phyloP scores from a whole-genome alignment of 2,113 vertebrate species.

The Theristicus caerulescens region DNA sequence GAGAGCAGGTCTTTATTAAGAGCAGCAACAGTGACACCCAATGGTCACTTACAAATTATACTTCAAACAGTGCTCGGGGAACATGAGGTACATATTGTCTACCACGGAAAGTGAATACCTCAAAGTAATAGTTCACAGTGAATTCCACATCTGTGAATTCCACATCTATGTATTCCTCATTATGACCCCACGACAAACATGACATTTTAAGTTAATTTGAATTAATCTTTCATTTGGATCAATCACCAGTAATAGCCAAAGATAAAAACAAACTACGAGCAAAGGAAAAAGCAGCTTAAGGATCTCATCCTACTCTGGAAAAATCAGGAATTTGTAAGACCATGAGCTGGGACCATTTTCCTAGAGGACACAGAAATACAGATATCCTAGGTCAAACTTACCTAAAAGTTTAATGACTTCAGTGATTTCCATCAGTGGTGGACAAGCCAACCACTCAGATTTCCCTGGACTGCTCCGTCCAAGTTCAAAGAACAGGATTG shows the following conservation, averaged over 20 bases:
- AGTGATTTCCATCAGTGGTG: background rate
- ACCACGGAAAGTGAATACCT: background rate
- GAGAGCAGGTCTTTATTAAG: background rate
- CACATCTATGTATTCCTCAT: background rate
- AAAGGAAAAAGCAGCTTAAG: background rate
- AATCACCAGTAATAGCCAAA: background rate
- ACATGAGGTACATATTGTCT: background rate
- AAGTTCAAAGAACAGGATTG: background rate
- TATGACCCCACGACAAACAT: background rate
- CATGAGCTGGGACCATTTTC: background rate
- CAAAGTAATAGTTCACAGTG: background rate
- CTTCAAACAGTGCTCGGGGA: background rate
- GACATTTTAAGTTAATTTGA: background rate
- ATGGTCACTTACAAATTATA: background rate
- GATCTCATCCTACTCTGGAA: background rate
- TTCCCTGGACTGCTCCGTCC: background rate
- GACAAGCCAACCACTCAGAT: background rate
- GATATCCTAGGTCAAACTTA: background rate
- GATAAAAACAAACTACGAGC: background rate
- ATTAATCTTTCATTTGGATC: background rate
- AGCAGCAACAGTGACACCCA: slow-evolving; percentile 17
- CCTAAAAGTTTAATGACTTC: background rate
- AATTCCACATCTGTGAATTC: background rate
- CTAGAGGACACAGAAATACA: background rate
- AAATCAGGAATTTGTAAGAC: background rate